These are phyloP conservation scores for Dascillus cervinus DNA, from an alignment of 2,888 invertebrate genomes.

Conservation along the genomic window DNA sequence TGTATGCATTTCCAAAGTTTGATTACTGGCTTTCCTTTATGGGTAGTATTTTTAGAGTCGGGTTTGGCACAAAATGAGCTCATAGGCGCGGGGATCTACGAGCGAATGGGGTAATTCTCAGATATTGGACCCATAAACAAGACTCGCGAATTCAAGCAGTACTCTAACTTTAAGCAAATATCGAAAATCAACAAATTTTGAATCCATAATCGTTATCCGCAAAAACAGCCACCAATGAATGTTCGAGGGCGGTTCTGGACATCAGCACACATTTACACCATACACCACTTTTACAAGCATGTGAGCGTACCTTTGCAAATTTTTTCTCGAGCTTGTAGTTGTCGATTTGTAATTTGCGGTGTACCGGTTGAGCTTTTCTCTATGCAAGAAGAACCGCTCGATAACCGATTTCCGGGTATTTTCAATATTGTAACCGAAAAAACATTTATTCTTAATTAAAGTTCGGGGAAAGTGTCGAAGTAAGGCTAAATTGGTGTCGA, in stretches of 20 bases:
- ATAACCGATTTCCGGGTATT: conserved; percentile 15
- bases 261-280: too few relatives aligned
- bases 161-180: conserved; percentile 5
- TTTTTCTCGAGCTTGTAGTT: too few relatives aligned
- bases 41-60: conserved; percentile 10
- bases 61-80: conserved; percentile 11
- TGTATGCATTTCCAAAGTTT: conserved; percentile 7
- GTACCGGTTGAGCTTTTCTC: conserved; percentile 2
- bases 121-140: conserved; percentile 16
- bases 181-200: neutral
- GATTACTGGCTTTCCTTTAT: conserved; percentile 5
- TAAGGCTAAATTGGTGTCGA: conserved; percentile 15
- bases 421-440: conserved; percentile 14
- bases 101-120: conserved; percentile 14
- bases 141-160: conserved; percentile 8
- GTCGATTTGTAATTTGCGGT: conserved; percentile 8
- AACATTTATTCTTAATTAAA: conserved; percentile 20
- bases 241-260: too few relatives aligned
- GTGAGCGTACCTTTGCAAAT: too few relatives aligned
- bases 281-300: too few relatives aligned
- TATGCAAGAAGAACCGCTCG: conserved; percentile 8
- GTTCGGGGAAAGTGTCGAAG: conserved; percentile 16
- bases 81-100: conserved; percentile 14
- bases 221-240: too few relatives aligned
- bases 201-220: too few relatives aligned